These are phyloP conservation scores for Diglossa cyanea DNA, from an alignment of 2,797 vertebrate genomes.

Conservation along the genomic window DNA sequence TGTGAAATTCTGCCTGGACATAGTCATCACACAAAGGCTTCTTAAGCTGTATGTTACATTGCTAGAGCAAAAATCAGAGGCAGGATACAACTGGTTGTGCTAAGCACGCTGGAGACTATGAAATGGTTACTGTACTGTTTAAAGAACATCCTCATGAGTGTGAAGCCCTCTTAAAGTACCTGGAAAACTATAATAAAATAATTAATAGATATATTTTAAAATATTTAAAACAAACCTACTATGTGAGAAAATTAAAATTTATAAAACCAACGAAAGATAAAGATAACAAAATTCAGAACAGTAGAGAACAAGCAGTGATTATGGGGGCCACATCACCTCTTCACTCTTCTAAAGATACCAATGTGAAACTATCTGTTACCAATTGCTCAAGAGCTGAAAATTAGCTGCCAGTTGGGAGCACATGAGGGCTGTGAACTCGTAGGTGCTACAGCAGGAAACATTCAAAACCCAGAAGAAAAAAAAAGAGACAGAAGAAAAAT, in stretches of 20 bases:
- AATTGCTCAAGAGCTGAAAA: not conserved
- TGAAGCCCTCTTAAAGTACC: not conserved
- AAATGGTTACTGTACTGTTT: not conserved
- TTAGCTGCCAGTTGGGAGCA: not conserved
- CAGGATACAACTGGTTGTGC: not conserved
- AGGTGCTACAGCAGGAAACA: not conserved
- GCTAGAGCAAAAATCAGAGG: not conserved
- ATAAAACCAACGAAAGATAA: not conserved
- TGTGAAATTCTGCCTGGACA: not conserved
- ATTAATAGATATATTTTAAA: not conserved
- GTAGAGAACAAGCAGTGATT: not conserved
- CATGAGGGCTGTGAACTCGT: not conserved
- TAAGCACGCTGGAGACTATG: not conserved
- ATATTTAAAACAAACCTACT: not conserved
- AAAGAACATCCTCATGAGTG: not conserved
- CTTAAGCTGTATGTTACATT: not conserved
- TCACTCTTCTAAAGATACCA: not conserved
- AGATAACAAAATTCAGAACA: not conserved
- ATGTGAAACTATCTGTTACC: not conserved
- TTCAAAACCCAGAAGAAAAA: not conserved
- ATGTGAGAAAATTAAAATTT: not conserved
- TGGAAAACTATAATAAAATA: not conserved
- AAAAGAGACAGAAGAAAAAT: not conserved
- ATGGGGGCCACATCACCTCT: not conserved
- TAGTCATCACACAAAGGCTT: not conserved